These are phyloP conservation scores for Phenganax marumi DNA, from an alignment of 92 coral and sea anemone species.

Conservation along the genomic window DNA sequence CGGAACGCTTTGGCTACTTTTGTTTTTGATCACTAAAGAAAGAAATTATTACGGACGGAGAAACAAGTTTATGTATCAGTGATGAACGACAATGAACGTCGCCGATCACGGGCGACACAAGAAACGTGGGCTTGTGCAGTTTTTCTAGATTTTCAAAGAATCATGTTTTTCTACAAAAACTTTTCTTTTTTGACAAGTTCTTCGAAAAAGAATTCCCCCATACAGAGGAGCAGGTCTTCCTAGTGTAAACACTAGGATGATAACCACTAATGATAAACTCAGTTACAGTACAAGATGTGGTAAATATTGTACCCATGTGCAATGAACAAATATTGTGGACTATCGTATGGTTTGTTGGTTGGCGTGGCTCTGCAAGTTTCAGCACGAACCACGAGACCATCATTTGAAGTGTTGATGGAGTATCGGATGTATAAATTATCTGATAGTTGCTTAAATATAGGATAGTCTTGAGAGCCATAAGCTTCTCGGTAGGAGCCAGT, in stretches of 20 bases:
- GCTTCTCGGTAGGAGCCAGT: neutral
- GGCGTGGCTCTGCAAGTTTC: constrained; percentile 28
- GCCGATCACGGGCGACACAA: too few relatives aligned
- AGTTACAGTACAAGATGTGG: neutral
- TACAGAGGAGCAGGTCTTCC: too few relatives aligned
- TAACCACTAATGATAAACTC: too few relatives aligned
- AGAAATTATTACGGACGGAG: too few relatives aligned
- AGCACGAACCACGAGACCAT: constrained; percentile 9
- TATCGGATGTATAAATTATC: constrained; percentile 17
- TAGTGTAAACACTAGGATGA: too few relatives aligned
- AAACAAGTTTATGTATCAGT: too few relatives aligned
- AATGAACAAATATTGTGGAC: constrained; percentile 30
- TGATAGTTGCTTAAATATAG: neutral
- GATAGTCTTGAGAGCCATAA: constrained; percentile 3
- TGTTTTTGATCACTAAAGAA: too few relatives aligned
- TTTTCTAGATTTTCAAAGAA: too few relatives aligned
- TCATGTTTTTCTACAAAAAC: neutral
- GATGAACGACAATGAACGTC: too few relatives aligned
- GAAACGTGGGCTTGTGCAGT: too few relatives aligned
- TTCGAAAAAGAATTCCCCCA: too few relatives aligned
- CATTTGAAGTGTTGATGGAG: neutral
- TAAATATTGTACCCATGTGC: neutral
- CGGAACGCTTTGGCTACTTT: too few relatives aligned
- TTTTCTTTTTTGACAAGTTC: neutral
- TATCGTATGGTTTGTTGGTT: constrained; percentile 14